Base-by-base conservation (phyloP, 2,797 vertebrate genomes). In the Spheniscus humboldti region DNA sequence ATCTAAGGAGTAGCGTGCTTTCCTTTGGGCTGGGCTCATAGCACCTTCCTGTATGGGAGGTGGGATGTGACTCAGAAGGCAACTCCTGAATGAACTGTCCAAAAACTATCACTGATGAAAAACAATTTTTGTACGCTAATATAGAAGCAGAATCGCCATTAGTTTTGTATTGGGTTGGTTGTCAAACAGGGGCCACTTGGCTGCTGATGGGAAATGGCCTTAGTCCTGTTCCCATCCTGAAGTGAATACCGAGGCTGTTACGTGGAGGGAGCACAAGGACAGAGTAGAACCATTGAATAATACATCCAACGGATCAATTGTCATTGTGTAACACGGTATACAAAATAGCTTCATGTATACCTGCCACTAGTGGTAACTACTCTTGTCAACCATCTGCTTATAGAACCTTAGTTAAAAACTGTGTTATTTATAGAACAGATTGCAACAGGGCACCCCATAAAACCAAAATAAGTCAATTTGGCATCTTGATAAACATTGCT, bases 261-360 rank as follows among this genome's bases (percentile, higher is more conserved):
- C 0, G 0, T 18, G 59, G 25, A 69, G 16, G 30, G 48, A 53
- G 2, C 19, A 16, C 8, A 35, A 53, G 24, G 66, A 25, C 7
- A 28, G 68, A 68, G 53, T 5, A 55, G 55, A 78, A 19, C 18
- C 4, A 4, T 1, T 52, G 22, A 47, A 41, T 72, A 57, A 45
- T 7, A 28, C 6, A 13, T 28, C 4, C 37, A n/a, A 31, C 3
- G 12, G 56, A 19, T 39, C 12, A 45, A 10, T 18, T 4, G 1
- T 15, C 0, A 0, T 24, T 86, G 35, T 0, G 0, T 41, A 63
- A 55, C 1, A 1, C 4, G 15, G 43, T 18, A 23, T n/a, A 7
- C 3, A 59, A 82, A 80, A 35, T 18, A 22, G 18, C 9, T 73
- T 66, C 6, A 2, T 28, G 1, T 8, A 17, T 10, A 90, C 18